Evolutionary conservation across 2,797 vertebrate species (phyloP), one percentile per base, ranked within the genome.

Genomic region (Danio kyathit): DNA sequence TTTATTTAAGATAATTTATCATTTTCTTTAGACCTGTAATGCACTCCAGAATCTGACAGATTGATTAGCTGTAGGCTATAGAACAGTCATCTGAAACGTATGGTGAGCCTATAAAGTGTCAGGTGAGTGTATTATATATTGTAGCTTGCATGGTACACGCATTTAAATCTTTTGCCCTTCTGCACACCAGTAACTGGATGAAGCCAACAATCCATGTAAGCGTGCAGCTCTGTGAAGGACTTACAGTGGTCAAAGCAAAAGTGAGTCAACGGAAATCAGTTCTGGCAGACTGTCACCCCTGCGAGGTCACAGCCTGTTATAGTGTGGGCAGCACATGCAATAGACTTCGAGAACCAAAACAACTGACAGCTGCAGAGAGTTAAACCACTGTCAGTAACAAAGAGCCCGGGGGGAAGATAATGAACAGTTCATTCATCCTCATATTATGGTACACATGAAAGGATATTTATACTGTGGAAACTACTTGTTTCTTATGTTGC

Each of bases 291-390:
- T 92, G 92, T 94, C 90, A 91, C 90, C 91, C 85, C 90, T 86
- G 89, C 78, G 78, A 91, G 90, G 91, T 91, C 89, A 83, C 84
- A 85, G 88, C 90, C 91, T 92, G 90, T 90, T 86, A 76, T 84
- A 90, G 87, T 88, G 89, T 87, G 88, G 92, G 90, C 90, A 93
- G 92, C 91, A 90, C 92, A 93, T 86, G 89, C 71, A 88, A 86
- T 83, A 85, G 88, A 90, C 89, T 85, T 87, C 77, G 83, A 86
- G 84, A 88, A 86, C 86, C 82, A 88, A 87, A 91, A 90, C 90
- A 81, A 90, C 86, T 90, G 90, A 92, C 92, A 93, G 92, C 91
- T 93, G 92, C 87, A 87, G 90, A 86, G 89, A 92, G 88, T 92
- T 91, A 92, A 86, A 83, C 76, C 10, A 70, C 89, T 90, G 90